Base-by-base conservation (phyloP, 2,797 vertebrate species). In the Oophaga sylvatica region DNA sequence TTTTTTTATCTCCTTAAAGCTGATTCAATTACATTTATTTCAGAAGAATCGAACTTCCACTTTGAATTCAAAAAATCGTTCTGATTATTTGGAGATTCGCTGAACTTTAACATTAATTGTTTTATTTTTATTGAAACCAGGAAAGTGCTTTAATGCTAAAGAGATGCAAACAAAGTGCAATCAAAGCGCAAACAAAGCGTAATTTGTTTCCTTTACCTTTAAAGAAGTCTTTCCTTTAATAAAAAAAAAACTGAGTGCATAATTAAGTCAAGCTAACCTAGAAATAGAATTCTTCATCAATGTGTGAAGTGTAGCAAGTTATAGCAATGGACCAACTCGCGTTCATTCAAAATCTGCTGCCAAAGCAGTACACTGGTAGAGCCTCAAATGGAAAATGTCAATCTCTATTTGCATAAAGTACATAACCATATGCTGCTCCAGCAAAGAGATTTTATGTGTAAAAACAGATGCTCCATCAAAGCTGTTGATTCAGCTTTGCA, bases 401-500 rank as follows among this genome's bases (percentile, higher is more conserved):
- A 57, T 62, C 56, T 17, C 22, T 59, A 83, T 83, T 87, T 87
- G 81, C 87, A 84, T 84, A 84, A 84, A 83, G 73, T 84, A 70
- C 81, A 88, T 84, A 79, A 88, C 62, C 87, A 84, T 88, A 88
- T 88, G 87, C 75, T 53, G 79, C 79, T 84, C 75, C 81, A 71
- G 60, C 73, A 78, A 70, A 80, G 81, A 62, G 75, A 84, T 84
- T 84, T 87, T 88, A 80, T 79, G 81, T 79, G 31, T 63, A 56
- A 62, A 87, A 87, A 53, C 87, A 88, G 87, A 84, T 88, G 81
- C 75, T 84, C 76, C 16, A 63, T 62, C 48, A 80, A 80, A 88
- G 81, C 87, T 88, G 81, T 88, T 60, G 87, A 88, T 80, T 88
- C 87, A 84, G 87, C 81, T 76, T 57, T 59, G 86, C 59, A 77